Evolutionary conservation across 2,888 invertebrate genomes (phyloP), one percentile per base, ranked within the genome.

Genomic region (Temnothorax ravouxi): DNA sequence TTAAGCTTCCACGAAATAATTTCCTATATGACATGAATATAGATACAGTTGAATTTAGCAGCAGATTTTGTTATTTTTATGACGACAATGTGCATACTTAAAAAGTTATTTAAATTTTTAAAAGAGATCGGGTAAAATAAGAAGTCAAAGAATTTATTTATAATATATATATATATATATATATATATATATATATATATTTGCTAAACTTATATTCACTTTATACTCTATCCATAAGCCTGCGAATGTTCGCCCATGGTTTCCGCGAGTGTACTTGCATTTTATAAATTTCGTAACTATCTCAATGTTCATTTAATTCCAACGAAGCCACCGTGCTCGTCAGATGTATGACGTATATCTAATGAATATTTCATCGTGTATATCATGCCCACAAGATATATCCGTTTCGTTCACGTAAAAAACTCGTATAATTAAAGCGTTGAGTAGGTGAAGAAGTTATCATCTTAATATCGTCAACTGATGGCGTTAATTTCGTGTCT

Each of bases 301-400:
- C 52, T 29, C 66, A 41, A 18, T 38, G n/a, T 38, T 66, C 29
- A 13, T 77, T 77, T 67, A 29, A 77, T 67, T 77, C 41, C 52
- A 54, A 44, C 29, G 25, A 9, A 52, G 18, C 25, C 15, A 62
- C 2, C 50, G 34, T 34, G 38, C 34, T 8, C 50, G 38, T 77
- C 41, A 77, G n/a, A 54, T 18, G 21, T 29, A 21, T 77, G 18
- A 66, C 13, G 34, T 54, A 64, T 64, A 64, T 64, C 18, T 44
- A 76, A 76, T 54, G 41, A 76, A 66, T 54, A 54, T 76, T 76
- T 76, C 52, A 66, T 41, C 62, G 38, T 75, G 5, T 62, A 62
- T 62, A 50, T 62, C 50, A 13, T 13, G 11, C 25, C n/a, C 25
- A 52, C 18, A n/a, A 52, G 38, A 13, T 50, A 13, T 50, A 75